Conservation (phyloP, 2,888 invertebrate genomes). For the Lasioglossum calceatum region DNA sequence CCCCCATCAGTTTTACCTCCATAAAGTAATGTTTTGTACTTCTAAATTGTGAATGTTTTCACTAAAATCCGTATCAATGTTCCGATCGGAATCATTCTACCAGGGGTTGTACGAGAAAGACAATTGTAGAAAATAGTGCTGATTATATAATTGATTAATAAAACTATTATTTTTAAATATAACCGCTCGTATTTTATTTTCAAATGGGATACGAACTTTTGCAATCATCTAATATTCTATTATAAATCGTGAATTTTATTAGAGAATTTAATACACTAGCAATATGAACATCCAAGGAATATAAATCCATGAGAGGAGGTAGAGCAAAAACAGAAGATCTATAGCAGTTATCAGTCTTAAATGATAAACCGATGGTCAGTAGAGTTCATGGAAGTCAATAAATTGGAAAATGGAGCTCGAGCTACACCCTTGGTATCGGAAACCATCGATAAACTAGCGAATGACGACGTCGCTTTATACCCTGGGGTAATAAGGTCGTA, state of each 20-base stretch:
- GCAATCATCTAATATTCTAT: too few relatives aligned
- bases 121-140: too few relatives aligned
- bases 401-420: constrained; percentile 42
- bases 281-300: background rate
- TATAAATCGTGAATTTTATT: background rate
- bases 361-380: background rate
- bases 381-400: background rate
- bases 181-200: too few relatives aligned
- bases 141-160: too few relatives aligned
- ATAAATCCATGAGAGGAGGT: background rate
- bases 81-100: too few relatives aligned
- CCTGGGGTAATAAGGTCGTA: constrained; percentile 35
- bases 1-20: too few relatives aligned
- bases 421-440: constrained; percentile 8
- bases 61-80: too few relatives aligned
- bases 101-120: too few relatives aligned
- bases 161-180: too few relatives aligned
- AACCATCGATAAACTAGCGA: constrained; percentile 30
- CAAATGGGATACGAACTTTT: too few relatives aligned
- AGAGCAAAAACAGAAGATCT: background rate
- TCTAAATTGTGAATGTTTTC: too few relatives aligned
- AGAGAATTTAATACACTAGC: background rate
- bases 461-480: constrained; percentile 20
- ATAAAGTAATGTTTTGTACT: too few relatives aligned
- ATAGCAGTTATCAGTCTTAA: background rate